These are phyloP conservation scores for Watsonalla cultraria DNA, from an alignment of 2,888 invertebrate species.

Conservation along the genomic window DNA sequence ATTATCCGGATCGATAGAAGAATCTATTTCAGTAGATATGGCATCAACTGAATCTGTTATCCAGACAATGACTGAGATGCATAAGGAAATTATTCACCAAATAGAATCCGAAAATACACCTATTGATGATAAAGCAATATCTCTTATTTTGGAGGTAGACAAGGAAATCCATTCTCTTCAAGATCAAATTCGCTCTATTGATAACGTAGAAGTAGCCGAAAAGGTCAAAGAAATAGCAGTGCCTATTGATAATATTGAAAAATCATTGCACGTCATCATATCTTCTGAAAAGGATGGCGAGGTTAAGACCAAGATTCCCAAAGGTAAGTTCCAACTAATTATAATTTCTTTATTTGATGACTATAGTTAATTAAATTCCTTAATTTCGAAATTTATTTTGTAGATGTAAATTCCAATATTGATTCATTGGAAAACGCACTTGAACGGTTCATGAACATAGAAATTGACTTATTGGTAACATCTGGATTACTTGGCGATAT, in stretches of 20 bases:
- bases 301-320: conserved; percentile 24
- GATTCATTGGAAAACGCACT: conserved; percentile 40
- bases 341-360: neutral
- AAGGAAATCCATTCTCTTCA: conserved; percentile 54
- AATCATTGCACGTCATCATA: conserved; percentile 38
- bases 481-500: conserved; percentile 20
- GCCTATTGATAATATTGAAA: conserved; percentile 49
- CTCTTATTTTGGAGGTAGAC: conserved; percentile 49
- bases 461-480: conserved; percentile 25
- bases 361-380: neutral
- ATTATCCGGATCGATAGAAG: conserved; percentile 40
- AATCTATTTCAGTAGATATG: conserved; percentile 45
- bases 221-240: conserved; percentile 37
- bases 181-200: conserved; percentile 50
- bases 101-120: conserved; percentile 32
- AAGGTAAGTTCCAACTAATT: conserved; percentile 36
- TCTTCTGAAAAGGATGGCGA: conserved; percentile 25
- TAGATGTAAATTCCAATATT: conserved; percentile 53
- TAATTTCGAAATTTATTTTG: conserved; percentile 23
- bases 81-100: conserved; percentile 52
- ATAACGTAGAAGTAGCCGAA: conserved; percentile 30
- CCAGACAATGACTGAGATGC: conserved; percentile 52
- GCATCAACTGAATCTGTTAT: conserved; percentile 54
- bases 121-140: conserved; percentile 40
- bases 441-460: conserved; percentile 34